A percentile compares a stretch with the other conserved stretches of the same genome.
phyloP scores from a whole-genome alignment of 2,888 invertebrate species.

The Leucophenga maculata region DNA sequence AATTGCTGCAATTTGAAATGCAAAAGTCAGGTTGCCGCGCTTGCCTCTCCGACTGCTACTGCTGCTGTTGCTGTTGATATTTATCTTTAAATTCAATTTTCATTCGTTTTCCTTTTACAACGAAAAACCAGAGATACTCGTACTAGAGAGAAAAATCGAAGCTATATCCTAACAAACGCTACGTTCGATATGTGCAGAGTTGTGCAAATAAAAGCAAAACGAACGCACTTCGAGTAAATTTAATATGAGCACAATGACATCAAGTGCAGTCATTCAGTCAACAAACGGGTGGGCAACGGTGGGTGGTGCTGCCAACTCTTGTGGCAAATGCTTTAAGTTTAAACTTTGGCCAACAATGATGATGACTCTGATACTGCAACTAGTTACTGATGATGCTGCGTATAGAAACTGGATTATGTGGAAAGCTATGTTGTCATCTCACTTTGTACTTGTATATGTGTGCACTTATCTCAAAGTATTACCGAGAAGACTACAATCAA shows the following conservation, averaged over 20 bases:
- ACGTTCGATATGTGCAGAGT: background rate
- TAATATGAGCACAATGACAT: constrained; percentile 13
- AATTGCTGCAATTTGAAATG: constrained; percentile 4
- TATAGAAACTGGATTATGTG: background rate
- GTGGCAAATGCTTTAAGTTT: constrained; percentile 3
- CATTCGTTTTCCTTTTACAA: constrained; percentile 17
- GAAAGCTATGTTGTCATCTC: background rate
- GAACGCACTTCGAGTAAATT: constrained; percentile 1
- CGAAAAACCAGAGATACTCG: constrained; percentile 13
- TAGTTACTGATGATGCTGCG: background rate
- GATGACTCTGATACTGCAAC: too few species aligned
- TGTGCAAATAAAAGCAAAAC: background rate
- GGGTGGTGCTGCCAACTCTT: constrained; percentile 16
- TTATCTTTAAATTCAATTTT: constrained; percentile 32
- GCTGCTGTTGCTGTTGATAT: too few species aligned
- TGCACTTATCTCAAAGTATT: background rate
- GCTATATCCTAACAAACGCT: background rate
- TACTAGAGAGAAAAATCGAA: background rate
- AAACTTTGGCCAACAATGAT: background rate
- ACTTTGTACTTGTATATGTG: background rate
- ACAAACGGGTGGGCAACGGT: background rate
- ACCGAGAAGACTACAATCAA: background rate
- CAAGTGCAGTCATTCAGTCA: background rate
- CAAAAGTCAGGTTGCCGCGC: too few species aligned
- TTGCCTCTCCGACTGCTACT: too few species aligned